A percentile compares a stretch with the other conserved stretches of the same genome.
These are phyloP conservation scores for Cinclus mexicanus DNA, from an alignment of 2,113 vertebrate genomes.

Conservation along the genomic window DNA sequence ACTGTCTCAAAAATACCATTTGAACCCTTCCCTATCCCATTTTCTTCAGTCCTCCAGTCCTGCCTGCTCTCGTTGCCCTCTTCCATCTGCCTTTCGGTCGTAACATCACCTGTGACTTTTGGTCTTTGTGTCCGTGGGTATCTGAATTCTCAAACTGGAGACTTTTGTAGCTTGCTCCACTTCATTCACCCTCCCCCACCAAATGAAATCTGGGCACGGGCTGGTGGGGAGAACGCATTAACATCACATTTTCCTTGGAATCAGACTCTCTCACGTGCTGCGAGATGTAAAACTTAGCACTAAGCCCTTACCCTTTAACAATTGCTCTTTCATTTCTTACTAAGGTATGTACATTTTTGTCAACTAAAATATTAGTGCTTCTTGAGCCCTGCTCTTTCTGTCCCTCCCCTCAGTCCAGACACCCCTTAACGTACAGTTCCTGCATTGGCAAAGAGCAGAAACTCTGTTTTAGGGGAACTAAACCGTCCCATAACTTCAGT, in stretches of 20 bases:
- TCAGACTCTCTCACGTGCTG: constrained; percentile 5
- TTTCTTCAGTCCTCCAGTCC: neutral
- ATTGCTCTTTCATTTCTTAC: constrained; percentile 61
- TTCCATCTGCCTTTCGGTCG: neutral
- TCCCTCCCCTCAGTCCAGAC: constrained; percentile 33
- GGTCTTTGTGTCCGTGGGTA: neutral
- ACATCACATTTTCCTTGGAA: constrained; percentile 21
- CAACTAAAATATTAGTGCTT: constrained; percentile 54
- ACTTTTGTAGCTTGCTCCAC: constrained; percentile 31
- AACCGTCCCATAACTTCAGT: neutral
- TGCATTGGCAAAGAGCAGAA: neutral
- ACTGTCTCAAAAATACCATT: neutral
- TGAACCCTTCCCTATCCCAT: neutral
- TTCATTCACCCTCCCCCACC: neutral
- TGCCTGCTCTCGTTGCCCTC: constrained; percentile 16
- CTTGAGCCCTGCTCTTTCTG: neutral
- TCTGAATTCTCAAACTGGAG: neutral
- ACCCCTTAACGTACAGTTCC: neutral
- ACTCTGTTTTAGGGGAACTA: neutral
- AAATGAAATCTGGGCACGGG: neutral
- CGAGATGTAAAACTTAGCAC: constrained; percentile 15
- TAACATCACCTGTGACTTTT: neutral
- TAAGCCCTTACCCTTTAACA: constrained; percentile 58
- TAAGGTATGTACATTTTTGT: constrained; percentile 63
- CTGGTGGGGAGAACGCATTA: constrained; percentile 27